Evolutionary conservation across 2,888 invertebrate genomes (phyloP), one percentile per base, ranked within the genome.

Genomic region (Melanostoma scalare): DNA sequence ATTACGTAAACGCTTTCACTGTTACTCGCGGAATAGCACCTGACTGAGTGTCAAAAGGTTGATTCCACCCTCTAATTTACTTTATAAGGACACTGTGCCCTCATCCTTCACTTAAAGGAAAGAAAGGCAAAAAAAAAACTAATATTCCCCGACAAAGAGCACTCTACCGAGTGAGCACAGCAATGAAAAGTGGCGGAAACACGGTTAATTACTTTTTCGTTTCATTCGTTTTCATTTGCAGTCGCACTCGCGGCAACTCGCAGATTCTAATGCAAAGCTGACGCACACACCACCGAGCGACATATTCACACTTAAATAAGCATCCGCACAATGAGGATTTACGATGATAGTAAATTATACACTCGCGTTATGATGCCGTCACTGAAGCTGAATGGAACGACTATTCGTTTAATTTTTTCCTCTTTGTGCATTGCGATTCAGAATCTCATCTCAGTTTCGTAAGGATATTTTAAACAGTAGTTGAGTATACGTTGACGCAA

Each of bases 161-260:
- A 38, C 50, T 6, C 31, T 4, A 38, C n/a, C 40, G 3, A 48
- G 33, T 44, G 46, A 10, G 6, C 9, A 40, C 10, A 6, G 55
- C 8, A 48, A 69, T 79, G 67, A 74, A 84, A 74, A 78, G 65
- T 71, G 67, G 56, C 75, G 84, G 84, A 74, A 79, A 71, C 84
- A 61, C 60, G 79, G 74, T 75, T 84, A 84, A 84, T 84, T 84
- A 84, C 84, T 74, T 84, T 79, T 79, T 84, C 71, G 74, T 84
- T 84, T 73, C 72, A 81, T 81, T 81, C 81, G 67, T 77, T 81
- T 77, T 78, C 68, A 73, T 68, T 78, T 74, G 69, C 69, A 81
- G 44, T 60, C 72, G 65, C 63, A 44, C 44, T 60, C 72, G 65
- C 63, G 33, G 42, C 40, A 44, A 9, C 3, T n/a, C 4, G 9